Percentiles rank a stretch among this genome's conserved stretches.
Evolutionary conservation across 2,888 invertebrate genomes (phyloP).

Genomic region (Oegoconia quadripuncta): DNA sequence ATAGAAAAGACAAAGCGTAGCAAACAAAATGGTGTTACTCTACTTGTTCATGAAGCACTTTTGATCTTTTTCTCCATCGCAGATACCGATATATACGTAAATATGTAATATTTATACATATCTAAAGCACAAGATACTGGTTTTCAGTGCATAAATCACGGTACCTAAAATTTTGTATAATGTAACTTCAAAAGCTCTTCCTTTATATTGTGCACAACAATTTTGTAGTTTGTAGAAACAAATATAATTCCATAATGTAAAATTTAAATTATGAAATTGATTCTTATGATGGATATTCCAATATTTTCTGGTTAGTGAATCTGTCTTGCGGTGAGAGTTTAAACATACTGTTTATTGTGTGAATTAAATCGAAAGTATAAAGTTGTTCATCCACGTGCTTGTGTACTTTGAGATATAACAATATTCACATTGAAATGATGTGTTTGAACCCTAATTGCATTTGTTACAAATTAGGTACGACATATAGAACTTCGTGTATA

Average conservation of each 20-base stretch:
- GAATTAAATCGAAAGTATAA: slow-evolving; percentile 7
- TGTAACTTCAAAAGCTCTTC: slow-evolving; percentile 38
- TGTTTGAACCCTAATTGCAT: slow-evolving; percentile 22
- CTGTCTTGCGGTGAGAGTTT: slow-evolving; percentile 26
- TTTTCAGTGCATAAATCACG: slow-evolving; percentile 31
- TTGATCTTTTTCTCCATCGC: slow-evolving; percentile 1
- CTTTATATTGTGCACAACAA: slow-evolving; percentile 32
- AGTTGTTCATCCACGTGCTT: slow-evolving; percentile 1
- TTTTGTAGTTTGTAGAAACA: slow-evolving; percentile 40
- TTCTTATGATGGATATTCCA: slow-evolving; percentile 64
- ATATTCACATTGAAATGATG: slow-evolving; percentile 8
- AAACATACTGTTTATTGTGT: slow-evolving; percentile 23
- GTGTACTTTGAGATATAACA: slow-evolving; percentile 3
- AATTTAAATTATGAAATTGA: slow-evolving; percentile 38
- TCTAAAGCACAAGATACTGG: slow-evolving; percentile 36
- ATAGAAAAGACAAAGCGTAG: slow-evolving; percentile 9
- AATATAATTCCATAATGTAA: slow-evolving; percentile 30
- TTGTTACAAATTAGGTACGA: slow-evolving; percentile 32
- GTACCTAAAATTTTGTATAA: slow-evolving; percentile 33
- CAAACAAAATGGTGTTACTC: background rate
- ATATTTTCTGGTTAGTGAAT: slow-evolving; percentile 63
- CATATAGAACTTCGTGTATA: slow-evolving; percentile 9
- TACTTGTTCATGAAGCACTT: background rate
- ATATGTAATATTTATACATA: slow-evolving; percentile 39
- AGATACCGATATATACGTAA: slow-evolving; percentile 14